Conservation (phyloP, 2,797 vertebrate genomes). For the Gadopsis bispinosus region DNA sequence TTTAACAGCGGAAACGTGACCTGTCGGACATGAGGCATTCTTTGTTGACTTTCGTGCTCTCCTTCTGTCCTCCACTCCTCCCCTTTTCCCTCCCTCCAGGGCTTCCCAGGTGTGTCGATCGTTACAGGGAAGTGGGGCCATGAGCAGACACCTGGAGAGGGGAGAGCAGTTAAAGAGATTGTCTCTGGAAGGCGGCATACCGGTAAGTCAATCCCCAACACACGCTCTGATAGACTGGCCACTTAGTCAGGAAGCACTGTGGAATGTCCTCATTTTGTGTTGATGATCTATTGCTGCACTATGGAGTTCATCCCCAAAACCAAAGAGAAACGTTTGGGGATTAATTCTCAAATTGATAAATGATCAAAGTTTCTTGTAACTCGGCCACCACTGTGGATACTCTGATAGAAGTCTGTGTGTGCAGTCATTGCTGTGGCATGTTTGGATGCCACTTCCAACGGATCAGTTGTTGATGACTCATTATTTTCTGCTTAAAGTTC, state of each 20-base stretch:
- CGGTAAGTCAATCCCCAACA: constrained; percentile 84
- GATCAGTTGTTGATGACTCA: neutral
- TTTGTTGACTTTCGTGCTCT: constrained; percentile 66
- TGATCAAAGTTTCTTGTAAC: neutral
- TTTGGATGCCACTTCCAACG: constrained; percentile 30
- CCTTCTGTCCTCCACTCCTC: constrained; percentile 44
- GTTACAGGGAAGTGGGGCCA: constrained; percentile 79
- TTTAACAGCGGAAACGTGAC: constrained; percentile 40
- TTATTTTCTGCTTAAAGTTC: neutral
- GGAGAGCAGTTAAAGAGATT: constrained; percentile 87
- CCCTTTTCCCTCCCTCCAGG: constrained; percentile 64
- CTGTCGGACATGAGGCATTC: constrained; percentile 42
- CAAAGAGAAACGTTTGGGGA: neutral
- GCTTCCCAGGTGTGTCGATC: constrained; percentile 77
- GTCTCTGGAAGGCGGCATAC: constrained; percentile 86
- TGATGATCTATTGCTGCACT: neutral
- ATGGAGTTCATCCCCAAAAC: neutral
- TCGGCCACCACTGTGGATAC: no score
- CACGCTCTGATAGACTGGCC: neutral
- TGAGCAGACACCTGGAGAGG: constrained; percentile 85
- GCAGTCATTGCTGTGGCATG: constrained; percentile 12
- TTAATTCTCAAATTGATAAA: neutral
- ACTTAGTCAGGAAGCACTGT: constrained; percentile 15
- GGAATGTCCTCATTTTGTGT: constrained; percentile 16
- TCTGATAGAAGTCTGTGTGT: neutral